Percentiles rank a stretch among this genome's conserved stretches.
phyloP scores from a whole-genome alignment of 2,888 invertebrate genomes.

The Prostheceraeus crozeri region DNA sequence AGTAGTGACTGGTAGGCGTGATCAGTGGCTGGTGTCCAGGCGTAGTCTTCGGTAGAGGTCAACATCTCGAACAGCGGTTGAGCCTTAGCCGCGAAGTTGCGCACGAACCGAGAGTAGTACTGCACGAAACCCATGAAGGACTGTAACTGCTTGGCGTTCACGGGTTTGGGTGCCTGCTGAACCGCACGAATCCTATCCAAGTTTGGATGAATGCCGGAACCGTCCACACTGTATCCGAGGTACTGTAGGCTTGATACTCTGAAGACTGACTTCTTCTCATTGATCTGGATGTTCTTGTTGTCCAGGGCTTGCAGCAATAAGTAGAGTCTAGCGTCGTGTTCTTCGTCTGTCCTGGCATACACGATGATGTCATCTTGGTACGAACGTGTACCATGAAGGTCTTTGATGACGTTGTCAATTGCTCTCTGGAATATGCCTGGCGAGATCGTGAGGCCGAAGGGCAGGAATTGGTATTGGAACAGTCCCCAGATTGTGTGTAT shows the following conservation, averaged over 20 bases:
- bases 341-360: neutral
- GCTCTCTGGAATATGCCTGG: neutral
- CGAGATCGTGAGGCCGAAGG: neutral
- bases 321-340: conserved; percentile 1
- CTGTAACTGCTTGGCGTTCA: neutral
- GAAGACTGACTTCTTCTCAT: neutral
- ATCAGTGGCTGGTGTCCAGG: neutral
- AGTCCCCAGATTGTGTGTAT: neutral
- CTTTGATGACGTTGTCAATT: neutral
- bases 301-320: conserved; percentile 4
- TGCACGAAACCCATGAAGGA: neutral
- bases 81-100: neutral
- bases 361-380: conserved; percentile 19
- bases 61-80: conserved; percentile 16
- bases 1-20: neutral
- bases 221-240: neutral
- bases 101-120: conserved; percentile 19
- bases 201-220: conserved; percentile 1
- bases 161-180: conserved; percentile 3
- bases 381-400: neutral
- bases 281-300: conserved; percentile 15
- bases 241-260: neutral
- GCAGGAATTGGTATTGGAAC: no score
- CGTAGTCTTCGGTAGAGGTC: neutral
- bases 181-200: neutral